A percentile compares a stretch with the other conserved stretches of the same genome.
These are phyloP conservation scores for Saiga tatarica DNA, from an alignment of 2,113 vertebrate species.

Conservation along the genomic window DNA sequence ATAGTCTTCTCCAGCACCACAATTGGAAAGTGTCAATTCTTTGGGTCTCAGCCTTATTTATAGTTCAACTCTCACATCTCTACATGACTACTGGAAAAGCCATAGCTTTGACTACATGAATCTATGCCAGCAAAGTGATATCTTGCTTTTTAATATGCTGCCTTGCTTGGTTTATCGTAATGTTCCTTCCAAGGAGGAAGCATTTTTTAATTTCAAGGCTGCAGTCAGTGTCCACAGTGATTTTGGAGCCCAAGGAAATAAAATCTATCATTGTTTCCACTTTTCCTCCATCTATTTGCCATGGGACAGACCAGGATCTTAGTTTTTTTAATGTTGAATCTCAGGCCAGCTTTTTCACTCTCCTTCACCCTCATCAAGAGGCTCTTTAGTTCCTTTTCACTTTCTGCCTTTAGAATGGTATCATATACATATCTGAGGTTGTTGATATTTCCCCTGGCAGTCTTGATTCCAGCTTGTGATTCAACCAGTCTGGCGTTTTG, in stretches of 20 bases:
- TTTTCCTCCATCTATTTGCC: not conserved
- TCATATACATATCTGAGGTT: not conserved
- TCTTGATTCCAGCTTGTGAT: not conserved
- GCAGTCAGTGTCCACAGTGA: not conserved
- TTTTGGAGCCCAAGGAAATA: not conserved
- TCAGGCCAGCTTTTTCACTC: not conserved
- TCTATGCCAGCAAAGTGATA: not conserved
- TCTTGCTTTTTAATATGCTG: not conserved
- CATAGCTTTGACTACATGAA: not conserved
- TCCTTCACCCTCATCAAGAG: not conserved
- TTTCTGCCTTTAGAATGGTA: not conserved
- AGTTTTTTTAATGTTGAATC: not conserved
- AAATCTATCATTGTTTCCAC: not conserved
- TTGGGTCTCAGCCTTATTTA: not conserved
- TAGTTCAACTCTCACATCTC: not conserved
- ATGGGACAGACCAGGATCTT: not conserved
- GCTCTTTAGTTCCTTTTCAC: not conserved
- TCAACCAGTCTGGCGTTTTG: not conserved
- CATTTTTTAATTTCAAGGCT: not conserved
- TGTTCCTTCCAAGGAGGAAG: not conserved
- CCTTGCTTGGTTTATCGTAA: not conserved
- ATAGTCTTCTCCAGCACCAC: not conserved
- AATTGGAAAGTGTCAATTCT: not conserved
- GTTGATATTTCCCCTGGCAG: not conserved
- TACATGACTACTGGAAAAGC: not conserved